Evolutionary conservation across 2,888 invertebrate genomes (phyloP).

Genomic region (Bimastos eiseni): DNA sequence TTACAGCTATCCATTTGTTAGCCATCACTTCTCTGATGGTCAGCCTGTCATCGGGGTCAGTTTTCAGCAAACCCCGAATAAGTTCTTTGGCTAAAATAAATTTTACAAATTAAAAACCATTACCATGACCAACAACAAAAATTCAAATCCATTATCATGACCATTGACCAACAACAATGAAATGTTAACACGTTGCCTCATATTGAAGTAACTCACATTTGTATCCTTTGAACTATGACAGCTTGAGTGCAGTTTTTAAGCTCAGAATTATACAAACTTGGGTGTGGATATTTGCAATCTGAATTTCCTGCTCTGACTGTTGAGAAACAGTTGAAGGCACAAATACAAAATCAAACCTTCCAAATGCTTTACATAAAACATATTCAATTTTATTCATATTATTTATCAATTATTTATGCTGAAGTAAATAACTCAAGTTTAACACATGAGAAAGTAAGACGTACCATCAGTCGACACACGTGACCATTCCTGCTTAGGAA

Average conservation of each 20-base stretch:
- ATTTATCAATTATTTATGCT: background rate
- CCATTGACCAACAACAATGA: background rate
- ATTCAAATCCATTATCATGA: background rate
- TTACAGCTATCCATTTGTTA: conserved; percentile 83
- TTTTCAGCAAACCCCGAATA: conserved; percentile 89
- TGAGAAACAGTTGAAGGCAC: background rate
- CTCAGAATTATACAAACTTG: background rate
- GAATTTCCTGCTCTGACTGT: background rate
- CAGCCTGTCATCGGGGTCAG: conserved; percentile 86
- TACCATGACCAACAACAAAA: background rate
- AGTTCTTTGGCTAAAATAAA: conserved; percentile 77
- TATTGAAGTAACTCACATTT: background rate
- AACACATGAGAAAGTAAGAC: conserved; percentile 27
- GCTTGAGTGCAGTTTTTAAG: background rate
- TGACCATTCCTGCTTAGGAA: conserved; percentile 75
- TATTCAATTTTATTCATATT: background rate
- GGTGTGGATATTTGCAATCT: background rate
- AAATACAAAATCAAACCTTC: background rate
- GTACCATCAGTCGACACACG: conserved; percentile 84
- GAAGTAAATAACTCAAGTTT: background rate
- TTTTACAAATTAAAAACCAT: background rate
- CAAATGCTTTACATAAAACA: background rate
- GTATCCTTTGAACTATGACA: background rate
- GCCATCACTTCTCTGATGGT: conserved; percentile 87
- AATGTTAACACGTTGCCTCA: background rate